phyloP scores from a whole-genome alignment of 2,797 vertebrate genomes.

The Propithecus perrieri region DNA sequence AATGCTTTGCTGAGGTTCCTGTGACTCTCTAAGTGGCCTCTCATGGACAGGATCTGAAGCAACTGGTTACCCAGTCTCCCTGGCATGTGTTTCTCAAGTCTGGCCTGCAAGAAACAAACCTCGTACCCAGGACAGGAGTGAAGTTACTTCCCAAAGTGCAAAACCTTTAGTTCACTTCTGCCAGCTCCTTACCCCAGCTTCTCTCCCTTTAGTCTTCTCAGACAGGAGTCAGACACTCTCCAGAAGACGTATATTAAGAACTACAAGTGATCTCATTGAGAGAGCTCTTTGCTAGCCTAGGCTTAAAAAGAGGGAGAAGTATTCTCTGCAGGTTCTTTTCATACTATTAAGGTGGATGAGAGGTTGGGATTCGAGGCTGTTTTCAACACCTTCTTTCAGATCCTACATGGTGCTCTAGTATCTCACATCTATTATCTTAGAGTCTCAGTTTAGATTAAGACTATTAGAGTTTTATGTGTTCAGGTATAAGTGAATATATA shows the following conservation, averaged over 20 bases:
- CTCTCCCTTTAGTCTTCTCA: not conserved
- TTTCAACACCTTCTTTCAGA: not conserved
- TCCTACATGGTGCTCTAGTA: not conserved
- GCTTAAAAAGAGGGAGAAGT: not conserved
- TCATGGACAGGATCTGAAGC: not conserved
- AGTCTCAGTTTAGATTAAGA: not conserved
- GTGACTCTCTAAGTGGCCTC: not conserved
- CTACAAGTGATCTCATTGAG: not conserved
- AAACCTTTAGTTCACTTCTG: not conserved
- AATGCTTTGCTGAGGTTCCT: not conserved
- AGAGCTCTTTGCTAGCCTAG: not conserved
- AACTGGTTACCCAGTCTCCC: not conserved
- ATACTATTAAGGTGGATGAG: not conserved
- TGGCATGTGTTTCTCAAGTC: not conserved
- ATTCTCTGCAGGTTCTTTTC: not conserved
- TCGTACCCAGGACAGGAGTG: not conserved
- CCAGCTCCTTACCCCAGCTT: not conserved
- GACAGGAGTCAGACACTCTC: not conserved
- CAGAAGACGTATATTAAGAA: not conserved
- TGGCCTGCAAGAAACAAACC: not conserved
- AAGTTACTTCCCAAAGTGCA: not conserved
- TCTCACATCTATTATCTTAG: not conserved
- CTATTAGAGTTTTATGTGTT: not conserved
- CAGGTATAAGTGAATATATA: not conserved
- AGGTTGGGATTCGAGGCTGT: not conserved